These are phyloP conservation scores for Poecilia velifera DNA, from an alignment of 2,797 vertebrate species.

Conservation along the genomic window DNA sequence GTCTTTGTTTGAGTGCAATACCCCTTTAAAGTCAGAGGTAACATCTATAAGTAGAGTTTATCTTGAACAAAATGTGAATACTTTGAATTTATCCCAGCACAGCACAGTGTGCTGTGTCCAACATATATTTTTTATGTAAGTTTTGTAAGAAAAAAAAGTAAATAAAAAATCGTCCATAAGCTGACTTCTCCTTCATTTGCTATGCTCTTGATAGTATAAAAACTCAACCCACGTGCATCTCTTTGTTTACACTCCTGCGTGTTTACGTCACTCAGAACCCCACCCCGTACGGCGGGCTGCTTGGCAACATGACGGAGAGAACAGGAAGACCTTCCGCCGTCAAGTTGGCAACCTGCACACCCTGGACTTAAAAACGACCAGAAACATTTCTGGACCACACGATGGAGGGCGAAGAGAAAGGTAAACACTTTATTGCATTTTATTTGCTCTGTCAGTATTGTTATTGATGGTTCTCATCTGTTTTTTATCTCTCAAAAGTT, in stretches of 20 bases:
- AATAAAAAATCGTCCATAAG: not conserved
- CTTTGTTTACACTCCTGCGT: slow-evolving; percentile 79
- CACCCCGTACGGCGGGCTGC: slow-evolving; percentile 72
- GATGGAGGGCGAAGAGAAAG: slow-evolving; percentile 80
- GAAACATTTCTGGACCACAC: slow-evolving; percentile 33
- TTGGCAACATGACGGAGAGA: slow-evolving; percentile 69
- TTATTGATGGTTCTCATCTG: not conserved
- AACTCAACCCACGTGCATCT: slow-evolving; percentile 74
- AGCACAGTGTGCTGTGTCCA: not conserved
- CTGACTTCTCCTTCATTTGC: slow-evolving; percentile 6
- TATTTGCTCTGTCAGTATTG: not conserved
- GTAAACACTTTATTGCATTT: slow-evolving; percentile 52
- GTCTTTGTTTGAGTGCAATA: not conserved
- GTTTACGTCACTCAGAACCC: slow-evolving; percentile 73
- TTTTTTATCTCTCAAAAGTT: slow-evolving; percentile 51
- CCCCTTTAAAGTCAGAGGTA: not conserved
- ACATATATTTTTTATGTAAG: not conserved
- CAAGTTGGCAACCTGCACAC: slow-evolving; percentile 51
- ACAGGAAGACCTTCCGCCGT: slow-evolving; percentile 61
- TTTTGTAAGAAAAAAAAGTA: not conserved
- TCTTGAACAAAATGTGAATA: not conserved
- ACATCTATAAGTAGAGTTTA: not conserved
- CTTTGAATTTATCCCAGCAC: not conserved
- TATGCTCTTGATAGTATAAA: slow-evolving; percentile 45
- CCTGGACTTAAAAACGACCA: slow-evolving; percentile 32